Conservation (phyloP, 2,888 invertebrate species). For the Trachelus stipa region DNA sequence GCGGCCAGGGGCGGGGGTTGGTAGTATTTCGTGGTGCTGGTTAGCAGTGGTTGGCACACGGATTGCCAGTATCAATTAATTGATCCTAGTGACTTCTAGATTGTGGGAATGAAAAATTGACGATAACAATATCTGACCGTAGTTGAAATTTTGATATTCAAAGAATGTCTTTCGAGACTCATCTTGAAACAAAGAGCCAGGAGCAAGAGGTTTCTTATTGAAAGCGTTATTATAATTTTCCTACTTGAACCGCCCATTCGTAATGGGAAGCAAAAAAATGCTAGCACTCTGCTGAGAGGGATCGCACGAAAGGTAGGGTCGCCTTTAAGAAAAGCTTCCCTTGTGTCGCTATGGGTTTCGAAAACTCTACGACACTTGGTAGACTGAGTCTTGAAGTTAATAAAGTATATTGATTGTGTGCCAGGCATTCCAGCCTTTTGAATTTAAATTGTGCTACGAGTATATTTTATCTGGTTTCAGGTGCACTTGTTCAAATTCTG, state of each 20-base stretch:
- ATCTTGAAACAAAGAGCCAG: not conserved
- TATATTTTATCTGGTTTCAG: conserved; percentile 64
- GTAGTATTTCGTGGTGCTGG: conserved; percentile 4
- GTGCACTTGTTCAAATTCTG: conserved; percentile 81
- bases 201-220: not conserved
- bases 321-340: not conserved
- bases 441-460: no score
- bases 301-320: not conserved
- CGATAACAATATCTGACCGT: conserved; percentile 24
- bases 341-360: not conserved
- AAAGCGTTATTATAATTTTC: not conserved
- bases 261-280: no score
- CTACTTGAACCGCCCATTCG: not conserved
- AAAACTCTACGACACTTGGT: not conserved
- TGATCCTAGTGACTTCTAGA: not conserved
- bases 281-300: not conserved
- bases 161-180: conserved; percentile 13
- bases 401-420: not conserved
- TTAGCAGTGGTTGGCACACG: conserved; percentile 13
- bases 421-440: not conserved
- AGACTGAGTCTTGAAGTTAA: not conserved
- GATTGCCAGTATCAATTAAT: not conserved
- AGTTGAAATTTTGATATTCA: conserved; percentile 40
- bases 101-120: conserved; percentile 2
- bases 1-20: not conserved